Evolutionary conservation across 2,797 vertebrate genomes (phyloP), one percentile per base, ranked within the genome.

Genomic region (Sebastes hopkinsi): DNA sequence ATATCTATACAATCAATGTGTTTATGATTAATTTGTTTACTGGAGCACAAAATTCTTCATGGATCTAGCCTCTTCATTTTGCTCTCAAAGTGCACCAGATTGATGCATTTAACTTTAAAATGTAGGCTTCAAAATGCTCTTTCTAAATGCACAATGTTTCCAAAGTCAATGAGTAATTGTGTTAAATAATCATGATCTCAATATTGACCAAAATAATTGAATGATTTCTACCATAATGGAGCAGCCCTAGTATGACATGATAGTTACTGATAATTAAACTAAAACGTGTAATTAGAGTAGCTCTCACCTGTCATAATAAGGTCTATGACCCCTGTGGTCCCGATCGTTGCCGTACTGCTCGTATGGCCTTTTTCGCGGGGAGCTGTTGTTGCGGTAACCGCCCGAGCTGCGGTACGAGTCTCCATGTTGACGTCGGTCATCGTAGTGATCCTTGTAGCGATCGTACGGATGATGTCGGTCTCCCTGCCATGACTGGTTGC

Each of bases 381-480:
- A 95, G 88, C 87, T 96, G 80, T 96, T 97, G 91, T 96, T 97
- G 64, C 98, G 96, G 90, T 98, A 99, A 80, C 95, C 92, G 14
- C 97, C 96, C 0, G 97, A 97, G 93, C 96, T 98, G 27, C 97
- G 96, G 88, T 99, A 97, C 2, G 95, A 87, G 2, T 99, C 98
- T 13, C 96, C 91, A 2, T 97, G 98, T 1, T 95, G 92, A 12
- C 97, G 96, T 0, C 98, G 95, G 11, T 99, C 98, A 3, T 95
- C 92, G 0, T 99, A 99, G 87, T 98, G 98, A 90, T 99, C 99
- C 94, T 99, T 99, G 84, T 99, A 99, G 85, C 98, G 97, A 78
- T 99, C 98, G 0, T 99, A 99, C 5, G 95, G 95, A 75, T 99
- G 98, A 79, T 99, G 97, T 2, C 98, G 93, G n/a, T 99, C 98